phyloP scores from a whole-genome alignment of 2,113 vertebrate genomes.

The Chiloscyllium plagiosum region DNA sequence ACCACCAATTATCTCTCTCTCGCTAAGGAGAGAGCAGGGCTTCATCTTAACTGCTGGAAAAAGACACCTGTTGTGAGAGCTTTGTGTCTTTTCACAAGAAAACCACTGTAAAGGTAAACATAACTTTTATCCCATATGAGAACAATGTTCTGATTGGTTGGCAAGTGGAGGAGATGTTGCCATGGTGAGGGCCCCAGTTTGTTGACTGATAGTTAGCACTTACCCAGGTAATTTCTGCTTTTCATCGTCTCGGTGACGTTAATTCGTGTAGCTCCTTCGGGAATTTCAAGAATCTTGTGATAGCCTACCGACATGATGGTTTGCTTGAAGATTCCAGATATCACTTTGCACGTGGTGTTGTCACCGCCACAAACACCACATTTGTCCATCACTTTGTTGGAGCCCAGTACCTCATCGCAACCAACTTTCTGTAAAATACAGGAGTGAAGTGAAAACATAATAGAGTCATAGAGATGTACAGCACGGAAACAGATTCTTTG shows the following conservation, averaged over 20 bases:
- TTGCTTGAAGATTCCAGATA: constrained; percentile 53
- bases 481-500: too few relatives aligned
- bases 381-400: constrained; percentile 40
- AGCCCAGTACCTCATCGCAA: constrained; percentile 40
- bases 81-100: too few relatives aligned
- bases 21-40: too few relatives aligned
- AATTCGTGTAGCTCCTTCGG: constrained; percentile 55
- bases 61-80: too few relatives aligned
- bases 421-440: constrained; percentile 33
- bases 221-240: constrained; percentile 62
- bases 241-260: constrained; percentile 55
- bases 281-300: constrained; percentile 59
- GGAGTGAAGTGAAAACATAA: not conserved
- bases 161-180: too few relatives aligned
- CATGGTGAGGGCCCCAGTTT: too few relatives aligned
- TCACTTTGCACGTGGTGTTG: constrained; percentile 47
- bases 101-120: too few relatives aligned
- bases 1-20: too few relatives aligned
- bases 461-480: too few relatives aligned
- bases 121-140: too few relatives aligned
- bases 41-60: too few relatives aligned
- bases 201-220: not conserved
- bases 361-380: constrained; percentile 46
- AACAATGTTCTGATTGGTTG: too few relatives aligned
- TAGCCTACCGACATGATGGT: constrained; percentile 55